Conservation (phyloP, 2,888 invertebrate species). For the Athalia cordata region DNA sequence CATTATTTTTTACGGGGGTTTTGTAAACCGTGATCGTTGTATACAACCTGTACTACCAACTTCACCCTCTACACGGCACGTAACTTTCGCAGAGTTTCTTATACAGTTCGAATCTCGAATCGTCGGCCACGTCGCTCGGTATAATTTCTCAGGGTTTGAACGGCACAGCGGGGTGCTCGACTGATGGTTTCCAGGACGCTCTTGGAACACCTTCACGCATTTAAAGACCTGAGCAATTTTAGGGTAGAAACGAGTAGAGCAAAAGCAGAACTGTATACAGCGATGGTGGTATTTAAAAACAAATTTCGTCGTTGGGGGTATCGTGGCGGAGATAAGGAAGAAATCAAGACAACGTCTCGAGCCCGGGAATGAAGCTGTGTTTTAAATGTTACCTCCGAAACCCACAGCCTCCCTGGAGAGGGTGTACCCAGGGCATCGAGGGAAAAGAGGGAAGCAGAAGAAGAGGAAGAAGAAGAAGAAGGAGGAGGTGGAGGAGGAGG, state of each 20-base stretch:
- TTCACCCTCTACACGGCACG: no score
- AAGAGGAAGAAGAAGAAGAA: not conserved
- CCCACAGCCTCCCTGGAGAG: conserved; percentile 37
- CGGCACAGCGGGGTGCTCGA: not conserved
- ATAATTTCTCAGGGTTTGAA: conserved; percentile 4
- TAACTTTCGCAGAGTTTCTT: no score
- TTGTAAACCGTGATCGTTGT: no score
- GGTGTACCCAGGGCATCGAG: not conserved
- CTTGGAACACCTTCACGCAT: conserved; percentile 30
- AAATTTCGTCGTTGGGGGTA: conserved; percentile 45
- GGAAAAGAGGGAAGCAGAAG: not conserved
- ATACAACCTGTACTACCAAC: no score
- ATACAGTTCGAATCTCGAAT: not conserved
- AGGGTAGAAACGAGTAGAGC: conserved; percentile 12
- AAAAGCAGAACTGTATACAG: conserved; percentile 1
- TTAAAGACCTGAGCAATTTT: conserved; percentile 39
- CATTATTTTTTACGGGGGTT: no score
- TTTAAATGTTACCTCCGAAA: conserved; percentile 51
- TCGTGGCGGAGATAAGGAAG: conserved; percentile 46
- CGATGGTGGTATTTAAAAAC: conserved; percentile 41
- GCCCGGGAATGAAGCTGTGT: conserved; percentile 53
- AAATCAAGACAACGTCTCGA: conserved; percentile 45
- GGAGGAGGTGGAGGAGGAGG: conserved; percentile 17
- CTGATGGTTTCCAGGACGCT: conserved; percentile 3
- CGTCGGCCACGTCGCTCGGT: not conserved